These are phyloP conservation scores for Hirtodrosophila trivittata DNA, from an alignment of 2,888 invertebrate species.

Conservation along the genomic window DNA sequence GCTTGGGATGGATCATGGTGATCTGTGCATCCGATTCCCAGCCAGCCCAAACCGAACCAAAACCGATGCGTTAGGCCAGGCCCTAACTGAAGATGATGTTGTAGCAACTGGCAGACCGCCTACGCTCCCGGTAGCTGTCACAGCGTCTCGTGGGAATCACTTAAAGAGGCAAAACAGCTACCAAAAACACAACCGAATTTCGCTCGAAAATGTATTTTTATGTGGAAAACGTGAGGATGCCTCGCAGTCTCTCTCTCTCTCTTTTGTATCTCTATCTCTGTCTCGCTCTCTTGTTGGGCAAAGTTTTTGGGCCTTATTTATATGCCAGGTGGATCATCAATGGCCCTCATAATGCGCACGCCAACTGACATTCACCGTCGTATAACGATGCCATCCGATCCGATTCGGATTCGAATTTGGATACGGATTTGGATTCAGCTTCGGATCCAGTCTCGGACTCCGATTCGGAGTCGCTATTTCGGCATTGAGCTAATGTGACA, in stretches of 20 bases:
- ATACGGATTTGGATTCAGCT: slow-evolving; percentile 18
- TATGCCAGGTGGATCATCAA: slow-evolving; percentile 75
- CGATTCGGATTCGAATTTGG: slow-evolving; percentile 18
- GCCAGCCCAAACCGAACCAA: slow-evolving; percentile 7
- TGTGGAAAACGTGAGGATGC: slow-evolving; percentile 82
- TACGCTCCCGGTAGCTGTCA: slow-evolving; percentile 59
- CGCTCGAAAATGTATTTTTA: slow-evolving; percentile 81
- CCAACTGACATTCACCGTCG: slow-evolving; percentile 60
- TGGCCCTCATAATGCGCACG: slow-evolving; percentile 71
- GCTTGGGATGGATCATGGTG: slow-evolving; percentile 25
- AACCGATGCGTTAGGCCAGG: slow-evolving; percentile 55
- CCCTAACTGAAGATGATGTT: slow-evolving; percentile 14
- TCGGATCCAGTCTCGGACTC: slow-evolving; percentile 5
- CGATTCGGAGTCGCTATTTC: too few species aligned
- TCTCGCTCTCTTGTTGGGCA: slow-evolving; percentile 19
- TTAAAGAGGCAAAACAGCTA: slow-evolving; percentile 64
- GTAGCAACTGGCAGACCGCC: slow-evolving; percentile 38
- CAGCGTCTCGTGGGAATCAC: slow-evolving; percentile 66
- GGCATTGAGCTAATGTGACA: slow-evolving; percentile 54
- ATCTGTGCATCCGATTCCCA: slow-evolving; percentile 68
- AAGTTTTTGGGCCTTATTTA: slow-evolving; percentile 58
- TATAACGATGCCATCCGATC: slow-evolving; percentile 22
- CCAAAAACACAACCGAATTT: slow-evolving; percentile 59
- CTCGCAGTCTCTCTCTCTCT: slow-evolving; percentile 34
- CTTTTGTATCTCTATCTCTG: background rate